A percentile compares a stretch with the other conserved stretches of the same genome.
These are phyloP conservation scores for Notechis scutatus DNA, from an alignment of 2,113 vertebrate genomes.

Conservation along the genomic window DNA sequence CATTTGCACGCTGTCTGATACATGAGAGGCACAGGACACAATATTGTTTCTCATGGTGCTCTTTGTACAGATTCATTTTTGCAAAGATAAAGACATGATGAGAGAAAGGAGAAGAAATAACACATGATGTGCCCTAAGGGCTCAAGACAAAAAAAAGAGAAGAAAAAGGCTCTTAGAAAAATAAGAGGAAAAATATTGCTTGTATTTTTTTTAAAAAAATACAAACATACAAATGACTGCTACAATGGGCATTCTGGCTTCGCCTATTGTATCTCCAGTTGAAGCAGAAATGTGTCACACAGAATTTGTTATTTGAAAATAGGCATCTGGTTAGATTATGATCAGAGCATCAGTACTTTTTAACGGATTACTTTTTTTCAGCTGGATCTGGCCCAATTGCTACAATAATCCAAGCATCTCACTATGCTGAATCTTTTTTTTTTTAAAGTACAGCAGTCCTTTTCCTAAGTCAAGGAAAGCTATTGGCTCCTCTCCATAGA, in stretches of 20 bases:
- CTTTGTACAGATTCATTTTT: neutral
- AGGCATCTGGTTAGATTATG: neutral
- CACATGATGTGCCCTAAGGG: neutral
- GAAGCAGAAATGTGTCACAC: neutral
- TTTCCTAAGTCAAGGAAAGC: neutral
- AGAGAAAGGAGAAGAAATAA: neutral
- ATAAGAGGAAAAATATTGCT: neutral
- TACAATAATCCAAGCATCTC: slow-evolving; percentile 1
- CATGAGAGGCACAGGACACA: neutral
- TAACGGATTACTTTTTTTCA: neutral
- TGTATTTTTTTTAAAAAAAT: neutral
- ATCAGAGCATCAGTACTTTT: neutral
- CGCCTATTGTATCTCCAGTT: neutral
- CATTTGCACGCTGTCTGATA: neutral
- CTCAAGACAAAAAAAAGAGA: neutral
- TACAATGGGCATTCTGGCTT: neutral
- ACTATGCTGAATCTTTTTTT: neutral
- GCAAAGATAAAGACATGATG: neutral
- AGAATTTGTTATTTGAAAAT: slow-evolving; percentile 1
- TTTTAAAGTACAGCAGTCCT: neutral
- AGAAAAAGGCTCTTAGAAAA: neutral
- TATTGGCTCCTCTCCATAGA: neutral
- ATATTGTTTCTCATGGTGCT: neutral
- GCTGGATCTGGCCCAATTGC: neutral
- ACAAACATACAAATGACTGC: neutral